phyloP scores from a whole-genome alignment of 2,113 vertebrate genomes.

The Mormyrus lacerda region DNA sequence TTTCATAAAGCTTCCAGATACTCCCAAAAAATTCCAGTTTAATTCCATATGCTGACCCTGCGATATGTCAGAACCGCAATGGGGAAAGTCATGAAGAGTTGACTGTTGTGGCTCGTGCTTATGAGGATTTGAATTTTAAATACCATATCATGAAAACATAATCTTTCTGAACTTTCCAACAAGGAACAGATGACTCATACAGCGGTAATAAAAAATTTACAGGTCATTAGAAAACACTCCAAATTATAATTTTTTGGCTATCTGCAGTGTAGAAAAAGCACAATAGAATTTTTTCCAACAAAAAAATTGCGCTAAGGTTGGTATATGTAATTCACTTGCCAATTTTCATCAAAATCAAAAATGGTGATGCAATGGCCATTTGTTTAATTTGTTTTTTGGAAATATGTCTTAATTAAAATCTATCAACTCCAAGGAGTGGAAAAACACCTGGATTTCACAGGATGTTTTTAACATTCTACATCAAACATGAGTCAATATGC shows the following conservation, averaged over 20 bases:
- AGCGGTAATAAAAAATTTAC: too few species aligned
- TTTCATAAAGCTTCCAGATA: too few species aligned
- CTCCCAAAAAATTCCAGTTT: too few species aligned
- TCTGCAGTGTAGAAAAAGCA: too few species aligned
- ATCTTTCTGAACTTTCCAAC: too few species aligned
- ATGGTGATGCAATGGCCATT: neutral
- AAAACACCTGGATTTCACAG: neutral
- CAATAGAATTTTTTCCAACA: neutral
- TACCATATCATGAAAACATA: too few species aligned
- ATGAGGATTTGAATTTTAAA: neutral
- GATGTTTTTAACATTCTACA: neutral
- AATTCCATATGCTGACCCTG: too few species aligned
- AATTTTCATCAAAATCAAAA: neutral
- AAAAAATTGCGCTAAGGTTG: neutral
- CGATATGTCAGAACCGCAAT: neutral
- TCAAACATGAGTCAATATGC: neutral
- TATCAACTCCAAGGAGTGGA: neutral
- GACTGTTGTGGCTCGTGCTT: too few species aligned
- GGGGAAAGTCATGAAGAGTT: too few species aligned
- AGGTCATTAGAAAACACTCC: too few species aligned
- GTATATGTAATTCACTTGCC: neutral
- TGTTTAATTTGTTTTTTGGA: neutral
- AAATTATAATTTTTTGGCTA: too few species aligned
- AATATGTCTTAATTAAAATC: neutral
- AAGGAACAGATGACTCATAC: too few species aligned